phyloP scores from a whole-genome alignment of 2,113 vertebrate species.

The Bothrops jararaca region DNA sequence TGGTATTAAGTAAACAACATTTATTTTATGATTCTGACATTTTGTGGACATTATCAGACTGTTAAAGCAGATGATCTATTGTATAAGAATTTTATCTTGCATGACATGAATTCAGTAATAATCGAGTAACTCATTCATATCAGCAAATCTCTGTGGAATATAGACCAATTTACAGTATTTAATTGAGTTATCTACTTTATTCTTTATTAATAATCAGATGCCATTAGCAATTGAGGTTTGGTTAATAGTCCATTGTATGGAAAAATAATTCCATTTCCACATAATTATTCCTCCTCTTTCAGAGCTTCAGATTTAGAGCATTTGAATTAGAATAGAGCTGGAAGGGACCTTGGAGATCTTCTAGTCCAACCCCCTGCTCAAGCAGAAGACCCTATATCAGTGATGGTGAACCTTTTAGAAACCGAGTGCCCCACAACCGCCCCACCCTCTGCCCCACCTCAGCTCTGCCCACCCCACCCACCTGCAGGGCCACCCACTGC shows the following conservation, averaged over 20 bases:
- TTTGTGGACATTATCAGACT: background rate
- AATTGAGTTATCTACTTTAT: background rate
- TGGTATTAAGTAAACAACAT: background rate
- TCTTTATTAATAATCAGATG: background rate
- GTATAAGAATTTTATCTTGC: background rate
- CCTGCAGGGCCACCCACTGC: too few relatives aligned
- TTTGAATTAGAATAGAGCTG: too few relatives aligned
- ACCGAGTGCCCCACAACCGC: too few relatives aligned
- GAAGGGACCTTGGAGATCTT: too few relatives aligned
- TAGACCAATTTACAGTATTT: background rate
- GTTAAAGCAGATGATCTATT: background rate
- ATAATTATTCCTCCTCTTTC: background rate
- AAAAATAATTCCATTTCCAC: background rate
- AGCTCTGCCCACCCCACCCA: too few relatives aligned
- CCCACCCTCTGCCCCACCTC: too few relatives aligned
- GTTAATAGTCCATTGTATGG: background rate
- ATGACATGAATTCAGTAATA: background rate
- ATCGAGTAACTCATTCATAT: background rate
- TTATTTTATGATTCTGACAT: background rate
- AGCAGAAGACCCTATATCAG: too few relatives aligned
- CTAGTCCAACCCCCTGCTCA: too few relatives aligned
- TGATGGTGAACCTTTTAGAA: too few relatives aligned
- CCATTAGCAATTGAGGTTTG: background rate
- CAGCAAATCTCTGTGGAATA: background rate
- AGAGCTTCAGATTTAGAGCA: too few relatives aligned